phyloP scores from a whole-genome alignment of 1,140 invertebrate genomes.

The Radopholus similis region DNA sequence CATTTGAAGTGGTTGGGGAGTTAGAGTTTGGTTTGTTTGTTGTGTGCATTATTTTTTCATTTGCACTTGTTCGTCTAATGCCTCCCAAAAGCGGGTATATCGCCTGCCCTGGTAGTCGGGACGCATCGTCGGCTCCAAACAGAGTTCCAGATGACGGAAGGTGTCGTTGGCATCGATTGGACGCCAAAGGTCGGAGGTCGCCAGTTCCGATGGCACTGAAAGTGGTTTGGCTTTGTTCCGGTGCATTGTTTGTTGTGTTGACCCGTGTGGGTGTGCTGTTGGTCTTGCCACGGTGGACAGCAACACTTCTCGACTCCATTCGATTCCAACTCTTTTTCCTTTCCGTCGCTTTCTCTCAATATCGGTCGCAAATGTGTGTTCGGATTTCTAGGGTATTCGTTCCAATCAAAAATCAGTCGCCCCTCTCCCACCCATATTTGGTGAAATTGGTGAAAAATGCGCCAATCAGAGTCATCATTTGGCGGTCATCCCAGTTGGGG shows the following conservation, averaged over 20 bases:
- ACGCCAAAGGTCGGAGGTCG: conserved; percentile 16
- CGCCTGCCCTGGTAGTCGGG: conserved; percentile 31
- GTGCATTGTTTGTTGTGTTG: too few relatives aligned
- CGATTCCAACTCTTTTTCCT: not conserved
- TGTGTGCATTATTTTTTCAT: too few relatives aligned
- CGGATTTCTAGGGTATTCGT: not conserved
- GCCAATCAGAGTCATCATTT: conserved; percentile 30
- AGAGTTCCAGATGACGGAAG: conserved; percentile 27
- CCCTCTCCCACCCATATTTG: conserved; percentile 36
- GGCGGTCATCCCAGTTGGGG: conserved; percentile 33
- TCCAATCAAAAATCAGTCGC: conserved; percentile 4
- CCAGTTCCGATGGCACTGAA: not conserved
- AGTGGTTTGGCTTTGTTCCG: too few relatives aligned
- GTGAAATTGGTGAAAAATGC: conserved; percentile 42
- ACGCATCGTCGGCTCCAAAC: conserved; percentile 19
- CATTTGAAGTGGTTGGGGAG: too few relatives aligned
- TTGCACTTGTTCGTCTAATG: conserved; percentile 14
- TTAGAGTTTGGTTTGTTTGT: too few relatives aligned
- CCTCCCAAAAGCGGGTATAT: conserved; percentile 26
- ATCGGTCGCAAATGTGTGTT: conserved; percentile 5
- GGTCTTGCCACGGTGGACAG: not conserved
- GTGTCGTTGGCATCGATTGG: conserved; percentile 22
- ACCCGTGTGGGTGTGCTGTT: not conserved
- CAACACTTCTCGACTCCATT: not conserved
- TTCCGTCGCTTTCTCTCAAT: not conserved